A percentile compares a stretch with the other conserved stretches of the same genome.
Conservation (phyloP, 2,797 vertebrate species). For the Muscicapa striata region DNA sequence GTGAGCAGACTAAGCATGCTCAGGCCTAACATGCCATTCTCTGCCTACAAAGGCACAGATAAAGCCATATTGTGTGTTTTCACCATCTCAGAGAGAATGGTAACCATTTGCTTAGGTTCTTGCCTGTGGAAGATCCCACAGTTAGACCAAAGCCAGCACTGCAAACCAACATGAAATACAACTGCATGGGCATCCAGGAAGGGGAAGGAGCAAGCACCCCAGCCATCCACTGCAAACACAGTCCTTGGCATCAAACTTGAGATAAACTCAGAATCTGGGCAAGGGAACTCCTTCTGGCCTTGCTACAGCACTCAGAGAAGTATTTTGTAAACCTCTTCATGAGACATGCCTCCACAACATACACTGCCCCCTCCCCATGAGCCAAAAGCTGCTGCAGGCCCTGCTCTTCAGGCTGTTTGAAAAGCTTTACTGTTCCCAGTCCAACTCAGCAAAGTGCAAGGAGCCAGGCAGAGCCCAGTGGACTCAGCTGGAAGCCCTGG, state of each 20-base stretch:
- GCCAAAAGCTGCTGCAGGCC: background rate
- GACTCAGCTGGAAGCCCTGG: background rate
- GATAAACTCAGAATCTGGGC: background rate
- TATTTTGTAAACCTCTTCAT: background rate
- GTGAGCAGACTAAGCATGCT: background rate
- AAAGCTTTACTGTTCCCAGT: background rate
- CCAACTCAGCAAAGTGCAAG: background rate
- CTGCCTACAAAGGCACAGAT: background rate
- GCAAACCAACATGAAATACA: background rate
- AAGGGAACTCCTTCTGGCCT: background rate
- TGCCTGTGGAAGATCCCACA: background rate
- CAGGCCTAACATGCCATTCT: background rate
- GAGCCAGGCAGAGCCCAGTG: background rate
- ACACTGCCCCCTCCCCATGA: accelerated
- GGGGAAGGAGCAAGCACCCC: background rate
- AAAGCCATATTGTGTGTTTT: background rate
- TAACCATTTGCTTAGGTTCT: background rate
- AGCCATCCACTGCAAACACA: background rate
- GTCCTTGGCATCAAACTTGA: background rate
- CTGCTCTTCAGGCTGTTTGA: background rate
- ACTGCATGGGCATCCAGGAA: background rate
- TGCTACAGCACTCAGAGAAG: background rate
- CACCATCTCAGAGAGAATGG: background rate
- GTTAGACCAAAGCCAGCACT: background rate
- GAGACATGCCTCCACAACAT: background rate